Conservation (phyloP, 1,140 invertebrate genomes). For the Bombyx mori region ASM3026992v2 NC_085128.1:10848001-10848500, state of each 20-base stretch:
- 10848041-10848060: background rate
- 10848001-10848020: slow-evolving; percentile 1
- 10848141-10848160: slow-evolving; percentile 53
- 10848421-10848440: too few species aligned
- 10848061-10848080: background rate
- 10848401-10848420: too few species aligned
- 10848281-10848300: too few species aligned
- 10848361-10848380: too few species aligned
- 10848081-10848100: background rate
- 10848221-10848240: slow-evolving; percentile 56
- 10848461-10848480: too few species aligned
- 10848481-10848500: too few species aligned
- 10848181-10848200: slow-evolving; percentile 39
- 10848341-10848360: too few species aligned
- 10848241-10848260: slow-evolving; percentile 22
- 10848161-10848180: slow-evolving; percentile 39
- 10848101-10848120: background rate
- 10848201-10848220: slow-evolving; percentile 61
- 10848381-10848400: too few species aligned
- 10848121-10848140: slow-evolving; percentile 26
- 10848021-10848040: background rate
- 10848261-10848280: too few species aligned
- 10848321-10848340: too few species aligned
- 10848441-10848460: too few species aligned
- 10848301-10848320: too few species aligned